Conservation (phyloP, 2,888 invertebrate species). For the Scaptomyza caliginosa region DNA sequence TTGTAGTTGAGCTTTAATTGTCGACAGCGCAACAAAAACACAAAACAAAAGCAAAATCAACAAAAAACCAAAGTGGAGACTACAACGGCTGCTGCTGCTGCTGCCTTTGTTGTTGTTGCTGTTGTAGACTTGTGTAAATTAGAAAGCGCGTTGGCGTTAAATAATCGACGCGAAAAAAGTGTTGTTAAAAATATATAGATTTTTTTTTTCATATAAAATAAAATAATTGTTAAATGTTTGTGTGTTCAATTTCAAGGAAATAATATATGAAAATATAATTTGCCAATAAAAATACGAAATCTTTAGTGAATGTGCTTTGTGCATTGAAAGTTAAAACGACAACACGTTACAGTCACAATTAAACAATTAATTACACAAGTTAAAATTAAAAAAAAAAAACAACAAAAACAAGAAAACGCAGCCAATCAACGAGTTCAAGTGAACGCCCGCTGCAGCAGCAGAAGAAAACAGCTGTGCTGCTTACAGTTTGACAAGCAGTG, state of each 20-base stretch:
- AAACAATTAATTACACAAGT: constrained; percentile 52
- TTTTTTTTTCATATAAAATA: constrained; percentile 6
- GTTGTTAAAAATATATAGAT: too few relatives aligned
- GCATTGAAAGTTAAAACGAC: constrained; percentile 28
- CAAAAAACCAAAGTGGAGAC: constrained; percentile 30
- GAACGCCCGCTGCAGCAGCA: constrained; percentile 61
- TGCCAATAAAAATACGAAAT: constrained; percentile 28
- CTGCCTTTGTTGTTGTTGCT: constrained; percentile 46
- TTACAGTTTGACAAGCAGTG: constrained; percentile 55
- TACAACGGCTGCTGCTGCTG: not conserved
- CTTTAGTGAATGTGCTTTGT: constrained; percentile 34
- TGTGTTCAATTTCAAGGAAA: not conserved
- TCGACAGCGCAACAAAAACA: constrained; percentile 34
- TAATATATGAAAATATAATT: too few relatives aligned
- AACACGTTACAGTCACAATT: constrained; percentile 41
- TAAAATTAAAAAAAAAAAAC: constrained; percentile 54
- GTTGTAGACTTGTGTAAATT: constrained; percentile 52
- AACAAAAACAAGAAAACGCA: constrained; percentile 26
- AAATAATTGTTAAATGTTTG: constrained; percentile 8
- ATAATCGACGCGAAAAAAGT: constrained; percentile 24
- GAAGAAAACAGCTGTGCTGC: constrained; percentile 69
- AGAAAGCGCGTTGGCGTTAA: constrained; percentile 69
- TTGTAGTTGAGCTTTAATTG: constrained; percentile 58
- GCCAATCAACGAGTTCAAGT: constrained; percentile 53
- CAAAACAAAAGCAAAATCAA: constrained; percentile 28